Percentiles rank a stretch among this genome's conserved stretches.
Conservation (phyloP, 2,888 invertebrate genomes). For the Gortyna flavago region DNA sequence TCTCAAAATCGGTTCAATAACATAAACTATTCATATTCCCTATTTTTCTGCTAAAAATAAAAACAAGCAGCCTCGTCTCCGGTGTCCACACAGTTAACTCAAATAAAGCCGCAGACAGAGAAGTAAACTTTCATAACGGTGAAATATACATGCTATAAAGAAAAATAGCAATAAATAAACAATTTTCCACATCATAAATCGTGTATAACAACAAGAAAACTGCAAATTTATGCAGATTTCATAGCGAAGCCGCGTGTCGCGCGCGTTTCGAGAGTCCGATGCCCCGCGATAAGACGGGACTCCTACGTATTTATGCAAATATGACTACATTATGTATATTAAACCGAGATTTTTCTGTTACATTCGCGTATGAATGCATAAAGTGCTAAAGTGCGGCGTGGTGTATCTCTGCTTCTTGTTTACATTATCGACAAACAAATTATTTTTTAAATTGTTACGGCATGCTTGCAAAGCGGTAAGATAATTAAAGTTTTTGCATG, state of each 20-base stretch:
- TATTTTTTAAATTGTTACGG: constrained; percentile 47
- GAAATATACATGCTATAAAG: constrained; percentile 66
- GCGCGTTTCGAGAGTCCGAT: constrained; percentile 72
- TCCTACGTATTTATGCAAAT: constrained; percentile 79
- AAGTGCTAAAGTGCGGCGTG: constrained; percentile 55
- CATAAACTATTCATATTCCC: constrained; percentile 14
- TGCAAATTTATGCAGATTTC: constrained; percentile 88
- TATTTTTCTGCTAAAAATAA: constrained; percentile 25
- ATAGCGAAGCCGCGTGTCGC: constrained; percentile 78
- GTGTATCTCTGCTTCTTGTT: constrained; percentile 52
- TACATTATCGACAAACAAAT: constrained; percentile 47
- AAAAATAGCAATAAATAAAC: constrained; percentile 83
- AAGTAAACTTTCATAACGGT: constrained; percentile 53
- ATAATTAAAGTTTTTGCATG: constrained; percentile 49
- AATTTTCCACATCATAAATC: constrained; percentile 85
- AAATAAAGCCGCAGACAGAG: constrained; percentile 54
- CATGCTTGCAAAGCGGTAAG: constrained; percentile 40
- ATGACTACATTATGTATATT: constrained; percentile 76
- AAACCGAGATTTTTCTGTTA: constrained; percentile 76
- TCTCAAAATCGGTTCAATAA: constrained; percentile 29
- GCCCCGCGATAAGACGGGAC: constrained; percentile 72
- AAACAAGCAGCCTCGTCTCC: constrained; percentile 39
- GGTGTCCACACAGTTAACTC: constrained; percentile 25
- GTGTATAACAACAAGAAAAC: constrained; percentile 85
- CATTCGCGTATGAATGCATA: constrained; percentile 67